These are phyloP conservation scores for Hemicrepidius hirtus DNA, from an alignment of 2,888 invertebrate genomes.

Conservation along the genomic window DNA sequence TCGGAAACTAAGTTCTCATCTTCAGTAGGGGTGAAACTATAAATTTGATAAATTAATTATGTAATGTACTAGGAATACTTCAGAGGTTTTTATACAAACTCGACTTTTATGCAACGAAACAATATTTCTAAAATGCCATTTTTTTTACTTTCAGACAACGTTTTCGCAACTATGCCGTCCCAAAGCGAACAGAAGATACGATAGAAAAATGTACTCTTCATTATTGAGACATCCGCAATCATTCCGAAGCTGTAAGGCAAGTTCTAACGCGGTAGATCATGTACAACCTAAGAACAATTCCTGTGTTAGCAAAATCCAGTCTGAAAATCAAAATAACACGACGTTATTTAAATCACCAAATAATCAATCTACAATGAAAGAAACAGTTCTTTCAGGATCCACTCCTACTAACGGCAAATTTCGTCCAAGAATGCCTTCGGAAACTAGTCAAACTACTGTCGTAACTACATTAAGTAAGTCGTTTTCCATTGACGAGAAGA, in stretches of 20 bases:
- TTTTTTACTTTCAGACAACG: slow-evolving; percentile 68
- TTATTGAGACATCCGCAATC: slow-evolving; percentile 58
- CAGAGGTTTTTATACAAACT: too few species aligned
- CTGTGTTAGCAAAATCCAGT: background rate
- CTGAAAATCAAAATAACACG: slow-evolving; percentile 2
- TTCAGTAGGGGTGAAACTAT: too few species aligned
- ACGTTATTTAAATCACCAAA: background rate
- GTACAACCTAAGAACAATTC: background rate
- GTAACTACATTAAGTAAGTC: slow-evolving; percentile 65
- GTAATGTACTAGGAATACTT: too few species aligned
- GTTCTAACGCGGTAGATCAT: slow-evolving; percentile 38
- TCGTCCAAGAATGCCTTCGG: slow-evolving; percentile 62
- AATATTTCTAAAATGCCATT: too few species aligned
- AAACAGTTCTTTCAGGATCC: slow-evolving; percentile 27
- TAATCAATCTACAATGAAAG: slow-evolving; percentile 26
- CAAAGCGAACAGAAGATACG: slow-evolving; percentile 57
- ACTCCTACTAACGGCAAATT: slow-evolving; percentile 34
- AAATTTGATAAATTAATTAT: too few species aligned
- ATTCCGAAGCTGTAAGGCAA: slow-evolving; percentile 52
- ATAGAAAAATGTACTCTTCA: slow-evolving; percentile 53
- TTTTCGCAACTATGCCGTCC: slow-evolving; percentile 70
- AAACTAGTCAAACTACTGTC: slow-evolving; percentile 65
- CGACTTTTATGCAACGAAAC: too few species aligned
- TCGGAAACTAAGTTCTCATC: too few species aligned
- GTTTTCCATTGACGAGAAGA: slow-evolving; percentile 5